Evolutionary conservation across 2,113 vertebrate species (phyloP), one percentile per base, ranked within the genome.

Genomic region (Myotis lucifugus): DNA sequence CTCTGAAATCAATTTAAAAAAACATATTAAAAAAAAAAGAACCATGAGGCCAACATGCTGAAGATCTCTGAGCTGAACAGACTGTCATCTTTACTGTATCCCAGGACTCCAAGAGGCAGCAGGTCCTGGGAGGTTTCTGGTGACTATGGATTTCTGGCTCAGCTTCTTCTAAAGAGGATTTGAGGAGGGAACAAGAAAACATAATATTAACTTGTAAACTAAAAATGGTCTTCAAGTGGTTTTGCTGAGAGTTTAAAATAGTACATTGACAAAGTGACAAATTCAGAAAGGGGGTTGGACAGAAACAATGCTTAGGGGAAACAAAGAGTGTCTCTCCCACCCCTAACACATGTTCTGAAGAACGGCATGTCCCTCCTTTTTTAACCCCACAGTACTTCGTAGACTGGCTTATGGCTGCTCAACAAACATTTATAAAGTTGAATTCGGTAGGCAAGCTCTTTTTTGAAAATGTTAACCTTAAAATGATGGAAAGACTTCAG

Each of bases 81-180:
- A 70, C 21, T 40, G 8, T 82, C 37, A 61, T 48, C 67, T 69
- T 69, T 46, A 73, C n/a, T 64, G 64, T 61, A 81, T 81, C 32
- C 29, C 32, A 54, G 40, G 19, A 85, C 25, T 21, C 61, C 19
- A 74, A 40, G 50, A 85, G 54, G 73, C 19, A 92, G 13, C 18
- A 88, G 34, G 12, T 48, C 34, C 42, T 11, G 3, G 50, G 34
- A 34, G n/a, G 6, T 17, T 83, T 34, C 59, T 76, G 29, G 17
- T 81, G 46, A 76, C 37, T 59, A 46, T 12, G 8, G 17, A 50
- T 70, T 74, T 61, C 78, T 95, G 42, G 29, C 27, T 48, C 21
- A 74, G 34, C 13, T 90, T 84, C 29, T 95, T 88, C 54, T 70
- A 52, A 90, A 91, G 54, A 91, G 18, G 59, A 85, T 69, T 64